These are phyloP conservation scores for Busseola fusca DNA, from an alignment of 2,888 invertebrate genomes.

Conservation along the genomic window DNA sequence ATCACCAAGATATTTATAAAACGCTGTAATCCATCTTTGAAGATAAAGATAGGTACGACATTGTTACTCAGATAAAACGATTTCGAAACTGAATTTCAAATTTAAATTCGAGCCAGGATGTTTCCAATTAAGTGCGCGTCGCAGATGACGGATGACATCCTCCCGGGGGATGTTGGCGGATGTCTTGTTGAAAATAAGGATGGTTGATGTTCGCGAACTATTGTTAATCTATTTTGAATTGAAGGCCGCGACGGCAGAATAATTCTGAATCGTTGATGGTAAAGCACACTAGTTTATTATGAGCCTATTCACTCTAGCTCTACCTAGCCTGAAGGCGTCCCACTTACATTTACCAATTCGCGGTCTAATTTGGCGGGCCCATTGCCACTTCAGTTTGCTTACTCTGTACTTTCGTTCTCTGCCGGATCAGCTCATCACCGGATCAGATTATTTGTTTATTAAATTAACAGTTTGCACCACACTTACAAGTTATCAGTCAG, in stretches of 20 bases:
- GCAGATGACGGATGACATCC: conserved; percentile 77
- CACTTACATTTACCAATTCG: too few species aligned
- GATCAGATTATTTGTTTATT: too few species aligned
- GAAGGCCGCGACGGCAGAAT: not conserved
- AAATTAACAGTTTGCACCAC: too few species aligned
- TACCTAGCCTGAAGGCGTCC: too few species aligned
- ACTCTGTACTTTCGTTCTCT: too few species aligned
- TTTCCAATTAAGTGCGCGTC: conserved; percentile 80
- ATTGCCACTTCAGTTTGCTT: too few species aligned
- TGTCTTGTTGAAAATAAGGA: conserved; percentile 47
- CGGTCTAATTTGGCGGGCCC: too few species aligned
- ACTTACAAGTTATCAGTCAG: too few species aligned
- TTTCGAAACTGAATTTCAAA: conserved; percentile 73
- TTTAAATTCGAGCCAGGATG: conserved; percentile 77
- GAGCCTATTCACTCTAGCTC: too few species aligned
- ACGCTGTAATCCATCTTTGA: conserved; percentile 33
- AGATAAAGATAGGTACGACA: conserved; percentile 26
- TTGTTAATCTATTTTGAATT: conserved; percentile 40
- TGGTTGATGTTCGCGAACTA: conserved; percentile 42
- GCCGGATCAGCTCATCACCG: too few species aligned
- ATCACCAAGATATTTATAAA: conserved; percentile 18
- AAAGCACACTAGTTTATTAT: too few species aligned
- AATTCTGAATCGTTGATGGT: not conserved
- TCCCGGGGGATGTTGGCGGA: conserved; percentile 61
- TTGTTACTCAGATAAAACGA: conserved; percentile 58